These are phyloP conservation scores for Microtus pennsylvanicus DNA, from an alignment of 2,113 vertebrate species.

Conservation along the genomic window DNA sequence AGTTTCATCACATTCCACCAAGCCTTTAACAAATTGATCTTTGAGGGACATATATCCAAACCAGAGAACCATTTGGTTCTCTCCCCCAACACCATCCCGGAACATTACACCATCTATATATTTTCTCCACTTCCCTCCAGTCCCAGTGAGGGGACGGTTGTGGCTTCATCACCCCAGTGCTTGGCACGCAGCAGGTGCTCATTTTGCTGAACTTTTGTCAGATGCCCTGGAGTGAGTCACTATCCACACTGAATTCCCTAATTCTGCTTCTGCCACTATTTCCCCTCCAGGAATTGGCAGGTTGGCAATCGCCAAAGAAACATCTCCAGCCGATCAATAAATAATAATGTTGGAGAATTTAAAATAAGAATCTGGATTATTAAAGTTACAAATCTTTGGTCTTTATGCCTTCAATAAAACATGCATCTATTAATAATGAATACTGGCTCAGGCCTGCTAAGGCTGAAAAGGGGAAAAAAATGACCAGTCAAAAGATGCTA, in stretches of 20 bases:
- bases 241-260: neutral
- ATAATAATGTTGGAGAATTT: slow-evolving; percentile 81
- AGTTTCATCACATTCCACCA: neutral
- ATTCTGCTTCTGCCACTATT: neutral
- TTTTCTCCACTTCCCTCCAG: slow-evolving; percentile 1
- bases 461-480: slow-evolving; percentile 63
- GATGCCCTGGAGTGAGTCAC: neutral
- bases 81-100: neutral
- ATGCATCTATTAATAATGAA: slow-evolving; percentile 87
- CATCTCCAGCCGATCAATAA: slow-evolving; percentile 78
- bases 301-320: slow-evolving; percentile 73
- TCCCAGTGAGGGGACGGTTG: neutral
- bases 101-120: neutral
- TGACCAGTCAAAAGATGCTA: slow-evolving; percentile 78
- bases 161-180: neutral
- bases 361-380: slow-evolving; percentile 86
- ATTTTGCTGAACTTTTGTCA: neutral
- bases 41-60: neutral
- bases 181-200: neutral
- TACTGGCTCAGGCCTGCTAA: slow-evolving; percentile 76
- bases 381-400: slow-evolving; percentile 89
- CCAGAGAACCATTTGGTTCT: neutral
- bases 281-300: slow-evolving; percentile 67
- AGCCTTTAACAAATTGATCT: neutral
- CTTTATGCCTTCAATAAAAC: slow-evolving; percentile 87